Base-by-base conservation (phyloP, 1,140 invertebrate genomes). In the Hypothenemus hampei region DNA sequence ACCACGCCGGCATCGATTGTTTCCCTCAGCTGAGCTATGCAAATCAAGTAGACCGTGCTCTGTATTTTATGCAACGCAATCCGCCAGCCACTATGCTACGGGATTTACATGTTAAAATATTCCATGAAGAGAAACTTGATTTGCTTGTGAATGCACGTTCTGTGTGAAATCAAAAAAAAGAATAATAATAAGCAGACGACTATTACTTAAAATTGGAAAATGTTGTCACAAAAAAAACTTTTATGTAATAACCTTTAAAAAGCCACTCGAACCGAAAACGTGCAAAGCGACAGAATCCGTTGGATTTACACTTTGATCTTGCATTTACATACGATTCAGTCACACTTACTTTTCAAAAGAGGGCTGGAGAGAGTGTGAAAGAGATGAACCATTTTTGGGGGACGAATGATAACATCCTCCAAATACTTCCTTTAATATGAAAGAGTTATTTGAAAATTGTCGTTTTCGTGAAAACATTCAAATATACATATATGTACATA, bases 1-100 rank as follows among this genome's bases (percentile, higher is more conserved):
- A 36, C 22, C 41, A 31, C 33, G 24, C 31, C 49, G 53, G 52
- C 62, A 69, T 69, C 67, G 67, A 69, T 69, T 69, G 67, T 68
- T 66, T 64, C 56, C 65, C 65, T 59, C 67, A 69, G 67, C 67
- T 69, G 67, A 68, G 67, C 67, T 69, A 69, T 69, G 67, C 67
- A 69, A 69, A 69, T 69, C 66, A 69, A 61, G 51, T 39, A 57
- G 58, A 61, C 61, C 67, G 65, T 67, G 67, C 62, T 69, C 67
- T 58, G 63, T 64, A 69, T 69, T 69, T 69, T 69, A 69, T 69
- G 62, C 67, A 67, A 64, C 55, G 54, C 64, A 59, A 60, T 56
- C 35, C 56, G 52, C 43, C 35, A 44, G 49, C 37, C 35, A 24
- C 15, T 24, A 15, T 40, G 48, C n/a, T n/a, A n/a, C 45, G 24